Evolutionary conservation across 2,113 vertebrate species (phyloP).

Genomic region (Bolborhynchus lineola): DNA sequence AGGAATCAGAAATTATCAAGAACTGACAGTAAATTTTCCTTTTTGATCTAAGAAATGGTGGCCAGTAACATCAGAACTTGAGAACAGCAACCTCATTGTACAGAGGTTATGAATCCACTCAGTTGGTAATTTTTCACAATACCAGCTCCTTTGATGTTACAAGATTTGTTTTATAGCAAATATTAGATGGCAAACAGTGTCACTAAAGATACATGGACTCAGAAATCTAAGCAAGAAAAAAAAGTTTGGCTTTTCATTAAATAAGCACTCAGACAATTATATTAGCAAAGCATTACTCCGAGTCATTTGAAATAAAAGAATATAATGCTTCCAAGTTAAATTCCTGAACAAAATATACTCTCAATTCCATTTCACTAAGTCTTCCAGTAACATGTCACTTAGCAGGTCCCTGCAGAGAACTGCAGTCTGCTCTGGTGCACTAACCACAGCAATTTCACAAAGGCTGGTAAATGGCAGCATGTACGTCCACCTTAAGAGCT

Average conservation of each 20-base stretch:
- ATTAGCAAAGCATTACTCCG: neutral
- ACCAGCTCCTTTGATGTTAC: neutral
- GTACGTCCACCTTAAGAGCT: rapidly evolving
- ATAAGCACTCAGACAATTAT: neutral
- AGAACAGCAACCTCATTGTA: neutral
- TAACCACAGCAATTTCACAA: neutral
- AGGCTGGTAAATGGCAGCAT: neutral
- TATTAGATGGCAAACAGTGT: neutral
- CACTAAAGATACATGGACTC: neutral
- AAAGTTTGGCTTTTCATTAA: neutral
- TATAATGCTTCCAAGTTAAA: neutral
- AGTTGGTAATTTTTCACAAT: neutral
- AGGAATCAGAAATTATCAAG: neutral
- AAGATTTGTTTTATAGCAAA: neutral
- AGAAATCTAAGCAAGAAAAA: neutral
- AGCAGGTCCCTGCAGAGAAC: neutral
- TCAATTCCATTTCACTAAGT: neutral
- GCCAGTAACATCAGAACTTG: neutral
- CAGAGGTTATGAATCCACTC: neutral
- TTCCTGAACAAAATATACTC: neutral
- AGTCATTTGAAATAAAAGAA: neutral
- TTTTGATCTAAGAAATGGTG: neutral
- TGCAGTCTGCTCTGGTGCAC: neutral
- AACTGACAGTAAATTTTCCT: neutral
- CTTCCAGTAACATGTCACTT: neutral